phyloP scores from a whole-genome alignment of 2,888 invertebrate genomes.

The Sepiola atlantica region DNA sequence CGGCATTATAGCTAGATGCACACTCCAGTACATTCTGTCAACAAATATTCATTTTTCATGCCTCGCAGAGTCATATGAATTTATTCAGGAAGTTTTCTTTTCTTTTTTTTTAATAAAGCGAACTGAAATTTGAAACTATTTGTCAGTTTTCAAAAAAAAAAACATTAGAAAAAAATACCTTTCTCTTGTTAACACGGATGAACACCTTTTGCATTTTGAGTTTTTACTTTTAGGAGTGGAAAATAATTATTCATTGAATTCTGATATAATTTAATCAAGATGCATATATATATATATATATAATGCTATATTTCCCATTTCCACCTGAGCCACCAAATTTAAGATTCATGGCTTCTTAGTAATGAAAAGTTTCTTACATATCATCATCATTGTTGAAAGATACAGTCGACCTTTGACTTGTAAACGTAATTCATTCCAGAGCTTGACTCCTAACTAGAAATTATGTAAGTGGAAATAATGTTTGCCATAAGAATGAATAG shows the following conservation, averaged over 20 bases:
- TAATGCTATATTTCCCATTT: neutral
- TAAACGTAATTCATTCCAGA: too few species aligned
- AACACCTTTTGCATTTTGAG: neutral
- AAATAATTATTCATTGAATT: slow-evolving; percentile 1
- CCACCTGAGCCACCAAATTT: neutral
- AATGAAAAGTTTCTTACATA: too few species aligned
- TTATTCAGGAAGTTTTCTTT: neutral
- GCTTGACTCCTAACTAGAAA: too few species aligned
- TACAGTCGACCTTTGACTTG: too few species aligned
- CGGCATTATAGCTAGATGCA: neutral
- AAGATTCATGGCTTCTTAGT: neutral
- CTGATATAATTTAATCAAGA: neutral
- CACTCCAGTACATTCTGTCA: neutral
- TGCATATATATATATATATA: neutral
- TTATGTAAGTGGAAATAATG: too few species aligned
- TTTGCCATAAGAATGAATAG: too few species aligned
- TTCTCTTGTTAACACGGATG: neutral
- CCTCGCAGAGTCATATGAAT: neutral
- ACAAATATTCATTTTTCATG: neutral
- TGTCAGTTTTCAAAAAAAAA: slow-evolving; percentile 14
- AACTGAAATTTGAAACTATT: neutral
- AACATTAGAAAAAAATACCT: too few species aligned
- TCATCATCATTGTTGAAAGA: too few species aligned
- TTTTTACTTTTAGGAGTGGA: neutral
- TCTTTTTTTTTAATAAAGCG: too few species aligned